Percentiles rank a stretch among this genome's conserved stretches.
phyloP scores from a whole-genome alignment of 2,888 invertebrate genomes.

The Microdon myrmicae region DNA sequence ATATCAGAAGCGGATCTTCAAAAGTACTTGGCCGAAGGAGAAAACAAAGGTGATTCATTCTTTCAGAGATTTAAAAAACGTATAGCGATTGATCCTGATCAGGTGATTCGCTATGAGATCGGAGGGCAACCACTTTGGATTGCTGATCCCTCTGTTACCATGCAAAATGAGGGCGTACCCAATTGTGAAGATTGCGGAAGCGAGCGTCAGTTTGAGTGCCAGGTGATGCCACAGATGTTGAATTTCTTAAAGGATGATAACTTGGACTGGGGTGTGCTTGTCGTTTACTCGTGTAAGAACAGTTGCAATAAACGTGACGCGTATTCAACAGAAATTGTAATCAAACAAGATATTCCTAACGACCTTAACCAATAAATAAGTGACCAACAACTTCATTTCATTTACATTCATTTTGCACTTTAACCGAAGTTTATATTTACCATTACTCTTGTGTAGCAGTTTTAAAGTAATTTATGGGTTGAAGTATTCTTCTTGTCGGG shows the following conservation, averaged over 20 bases:
- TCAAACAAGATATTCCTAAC: slow-evolving; percentile 82
- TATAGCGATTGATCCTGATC: slow-evolving; percentile 78
- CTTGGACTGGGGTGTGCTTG: slow-evolving; percentile 91
- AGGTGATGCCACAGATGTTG: slow-evolving; percentile 87
- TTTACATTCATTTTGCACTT: too few species aligned
- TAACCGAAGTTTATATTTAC: too few species aligned
- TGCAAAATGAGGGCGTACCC: slow-evolving; percentile 70
- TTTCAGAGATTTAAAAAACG: slow-evolving; percentile 82
- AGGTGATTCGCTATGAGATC: slow-evolving; percentile 83
- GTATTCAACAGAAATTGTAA: slow-evolving; percentile 82
- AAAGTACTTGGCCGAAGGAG: slow-evolving; percentile 70
- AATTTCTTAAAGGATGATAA: slow-evolving; percentile 76
- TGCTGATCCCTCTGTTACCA: slow-evolving; percentile 67
- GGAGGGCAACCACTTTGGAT: slow-evolving; percentile 88
- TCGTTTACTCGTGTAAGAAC: slow-evolving; percentile 84
- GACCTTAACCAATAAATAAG: slow-evolving; percentile 37
- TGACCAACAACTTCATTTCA: slow-evolving; percentile 29
- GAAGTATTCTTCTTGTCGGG: too few species aligned
- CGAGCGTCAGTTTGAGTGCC: slow-evolving; percentile 89
- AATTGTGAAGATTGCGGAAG: slow-evolving; percentile 79
- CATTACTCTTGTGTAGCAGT: too few species aligned
- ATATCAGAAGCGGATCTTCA: slow-evolving; percentile 76
- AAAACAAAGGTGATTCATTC: slow-evolving; percentile 75
- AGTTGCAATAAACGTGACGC: slow-evolving; percentile 76
- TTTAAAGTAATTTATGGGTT: too few species aligned